Evolutionary conservation across 2,113 vertebrate genomes (phyloP), one percentile per base, ranked within the genome.

Genomic region (Lepisosteus oculatus): DNA sequence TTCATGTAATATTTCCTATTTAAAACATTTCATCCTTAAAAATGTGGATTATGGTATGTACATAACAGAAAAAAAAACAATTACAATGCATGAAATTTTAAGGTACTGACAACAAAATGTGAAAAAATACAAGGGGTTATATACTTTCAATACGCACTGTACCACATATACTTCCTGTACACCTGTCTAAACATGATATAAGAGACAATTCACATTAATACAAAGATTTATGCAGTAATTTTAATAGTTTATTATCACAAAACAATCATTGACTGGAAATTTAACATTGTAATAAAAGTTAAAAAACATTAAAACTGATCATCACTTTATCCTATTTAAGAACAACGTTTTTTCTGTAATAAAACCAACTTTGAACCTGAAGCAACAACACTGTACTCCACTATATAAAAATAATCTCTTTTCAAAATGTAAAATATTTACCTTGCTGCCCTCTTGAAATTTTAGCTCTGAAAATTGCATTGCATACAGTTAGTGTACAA

Each of bases 321-420:
- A 73, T 61, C 67, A 61, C 8, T 65, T 44, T n/a, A 15, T 59
- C 29, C 29, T 29, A 29, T 29, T 29, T 29, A 29, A 29, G 29
- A 29, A 29, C 29, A 29, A 29, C 1, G 29, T 29, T 29, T 67
- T 54, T 74, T 55, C 7, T 11, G 44, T n/a, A 13, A 66, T 17
- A 5, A 56, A 72, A 11, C 41, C 65, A 12, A 3, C 56, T 42
- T 54, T 13, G 8, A 43, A 51, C 3, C 15, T 55, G 67, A 6
- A 41, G 67, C n/a, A 13, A 11, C 11, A n/a, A 55, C 9, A 44
- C 56, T 54, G 17, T 11, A 15, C 43, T 43, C 57, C 12, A 62
- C 64, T 14, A 65, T 85, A 89, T 14, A 87, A 88, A 88, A 87
- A 88, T 85, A 88, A 69, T 29, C 61, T 61, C 72, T 77, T 69